Evolutionary conservation across 2,113 vertebrate species (phyloP), one percentile per base, ranked within the genome.

Genomic region (Lasiurus cinereus): DNA sequence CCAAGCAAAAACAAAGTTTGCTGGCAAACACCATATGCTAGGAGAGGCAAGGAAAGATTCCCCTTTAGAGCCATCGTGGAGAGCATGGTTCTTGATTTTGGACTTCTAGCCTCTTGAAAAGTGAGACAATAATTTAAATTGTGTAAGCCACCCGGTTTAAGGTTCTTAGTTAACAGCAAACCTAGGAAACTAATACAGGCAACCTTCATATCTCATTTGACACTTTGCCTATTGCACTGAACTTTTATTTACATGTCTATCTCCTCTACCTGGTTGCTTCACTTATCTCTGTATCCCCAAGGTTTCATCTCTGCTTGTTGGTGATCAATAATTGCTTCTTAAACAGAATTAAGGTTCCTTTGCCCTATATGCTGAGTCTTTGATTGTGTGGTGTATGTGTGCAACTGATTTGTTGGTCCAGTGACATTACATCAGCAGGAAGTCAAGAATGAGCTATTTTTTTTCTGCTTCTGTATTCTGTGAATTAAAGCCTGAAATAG

Each of bases 401-500:
- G 29, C 43, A 52, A 64, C 69, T 46, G 43, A 76, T 83, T 64
- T 31, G 15, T 13, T 31, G 21, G 14, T 59, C 74, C 3, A 9
- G 39, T 50, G 52, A 88, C 6, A 29, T 78, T 72, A 83, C 13
- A 33, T 43, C 72, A 64, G 7, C 48, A 86, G 74, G 59, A 90
- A 19, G 39, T 12, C 86, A 85, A 29, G 13, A 52, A 77, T 22
- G 67, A 74, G 77, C 33, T 73, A 31, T 48, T 88, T 78, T 78
- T 39, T 29, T 62, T 43, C 22, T 88, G 73, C 54, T 78, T 77
- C 50, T 48, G 16, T 78, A 12, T 59, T 56, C 74, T 86, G 21
- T 66, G 89, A 95, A 89, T 46, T 72, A 62, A 77, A 83, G n/a
- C 39, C 19, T 82, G 46, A 19, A 52, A 39, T 76, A 66, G 46